Conservation (phyloP, 2,113 vertebrate species). For the Nothobranchius kuhntae region DNA sequence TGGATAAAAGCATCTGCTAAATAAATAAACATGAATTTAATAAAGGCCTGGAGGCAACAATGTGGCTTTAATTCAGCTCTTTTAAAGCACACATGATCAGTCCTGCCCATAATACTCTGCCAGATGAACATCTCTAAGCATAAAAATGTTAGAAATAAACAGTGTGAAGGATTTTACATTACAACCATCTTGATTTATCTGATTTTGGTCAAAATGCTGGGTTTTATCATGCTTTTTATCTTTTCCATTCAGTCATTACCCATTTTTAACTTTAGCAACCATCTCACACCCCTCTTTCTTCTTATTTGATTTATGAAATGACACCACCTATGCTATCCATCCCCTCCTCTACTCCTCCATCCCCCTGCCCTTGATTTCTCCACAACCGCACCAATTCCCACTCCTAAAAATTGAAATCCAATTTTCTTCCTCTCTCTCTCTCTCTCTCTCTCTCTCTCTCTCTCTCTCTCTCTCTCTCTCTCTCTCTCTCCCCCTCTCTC, state of each 20-base stretch:
- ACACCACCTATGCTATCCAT: conserved; percentile 57
- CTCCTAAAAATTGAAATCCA: conserved; percentile 64
- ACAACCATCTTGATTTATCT: too few species aligned
- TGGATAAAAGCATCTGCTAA: too few species aligned
- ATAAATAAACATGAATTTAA: too few species aligned
- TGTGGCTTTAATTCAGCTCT: too few species aligned
- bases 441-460: background rate
- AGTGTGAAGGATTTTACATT: too few species aligned
- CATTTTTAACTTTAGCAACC: conserved; percentile 20
- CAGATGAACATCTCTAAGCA: too few species aligned
- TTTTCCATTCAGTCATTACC: conserved; percentile 11
- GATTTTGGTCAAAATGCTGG: background rate
- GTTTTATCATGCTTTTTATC: conserved; percentile 15
- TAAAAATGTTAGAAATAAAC: too few species aligned
- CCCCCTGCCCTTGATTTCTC: conserved; percentile 30
- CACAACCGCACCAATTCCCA: conserved; percentile 42
- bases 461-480: conserved; percentile 21
- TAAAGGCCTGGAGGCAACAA: too few species aligned
- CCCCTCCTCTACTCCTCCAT: background rate
- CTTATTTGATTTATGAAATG: conserved; percentile 59
- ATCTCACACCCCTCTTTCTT: conserved; percentile 29
- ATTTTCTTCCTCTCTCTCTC: conserved; percentile 31
- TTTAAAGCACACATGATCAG: too few species aligned
- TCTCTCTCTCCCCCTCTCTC: conserved; percentile 26
- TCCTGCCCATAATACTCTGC: too few species aligned